Base-by-base conservation (phyloP, 2,888 invertebrate species). In the Odontocolon sp. region DNA sequence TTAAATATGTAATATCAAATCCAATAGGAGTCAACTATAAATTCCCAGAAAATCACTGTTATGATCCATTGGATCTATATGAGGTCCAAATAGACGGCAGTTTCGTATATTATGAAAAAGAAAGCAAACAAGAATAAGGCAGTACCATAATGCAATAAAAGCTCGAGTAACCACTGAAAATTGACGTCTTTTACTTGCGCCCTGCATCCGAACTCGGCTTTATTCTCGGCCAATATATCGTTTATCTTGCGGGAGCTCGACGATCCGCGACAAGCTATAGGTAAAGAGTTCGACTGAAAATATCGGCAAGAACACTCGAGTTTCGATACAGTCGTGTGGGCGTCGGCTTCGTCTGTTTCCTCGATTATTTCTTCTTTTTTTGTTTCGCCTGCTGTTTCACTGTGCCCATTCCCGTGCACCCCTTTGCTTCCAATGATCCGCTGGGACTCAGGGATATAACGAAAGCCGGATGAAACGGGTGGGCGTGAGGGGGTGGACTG, bases 391-490 rank as follows among this genome's bases (percentile, higher is more conserved):
- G n/a, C 42, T 54, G 14, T 67, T 61, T 57, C 57, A 23, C 11
- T 23, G 36, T 21, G 18, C 18, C 21, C 50, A 18, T 18, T 14
- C 36, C 26, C 56, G 21, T 26, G 6, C n/a, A 5, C n/a, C 11
- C 45, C 23, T 28, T 5, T 23, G 59, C 63, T 54, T 68, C 63
- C 73, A 63, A 47, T 61, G 73, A 67, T 73, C 63, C 61, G 54
- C 42, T 45, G 33, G 40, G 54, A 68, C 45, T 64, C 47, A 9
- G 26, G 31, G 59, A 31, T 56, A 56, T 68, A 68, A 68, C 61
- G 68, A 47, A 61, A 68, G 68, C 52, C 63, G 73, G 67, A 68
- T 74, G 21, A 75, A 75, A 57, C 69, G 8, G 21, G 59, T 14
- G 57, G 42, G 50, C 28, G 45, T 57, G 50, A 63, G 33, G 8